These are phyloP conservation scores for Xyliphius kryptos DNA, from an alignment of 2,113 vertebrate species.

Conservation along the genomic window DNA sequence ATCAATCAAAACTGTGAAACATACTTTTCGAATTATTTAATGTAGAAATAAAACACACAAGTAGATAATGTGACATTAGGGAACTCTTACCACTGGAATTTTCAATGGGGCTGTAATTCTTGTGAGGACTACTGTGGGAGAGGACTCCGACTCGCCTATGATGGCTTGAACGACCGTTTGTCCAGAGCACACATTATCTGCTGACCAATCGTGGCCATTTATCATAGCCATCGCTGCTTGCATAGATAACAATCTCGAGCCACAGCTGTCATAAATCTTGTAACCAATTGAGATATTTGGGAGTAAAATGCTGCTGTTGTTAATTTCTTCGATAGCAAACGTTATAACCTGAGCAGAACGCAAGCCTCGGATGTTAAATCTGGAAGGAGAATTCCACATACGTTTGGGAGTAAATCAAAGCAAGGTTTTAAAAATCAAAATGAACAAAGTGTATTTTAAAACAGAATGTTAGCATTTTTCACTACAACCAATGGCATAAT, in stretches of 20 bases:
- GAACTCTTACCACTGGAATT: slow-evolving; percentile 61
- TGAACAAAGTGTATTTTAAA: too few relatives aligned
- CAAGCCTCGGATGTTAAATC: slow-evolving; percentile 64
- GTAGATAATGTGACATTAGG: background rate
- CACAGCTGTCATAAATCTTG: too few relatives aligned
- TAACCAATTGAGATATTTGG: too few relatives aligned
- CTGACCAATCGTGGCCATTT: slow-evolving; percentile 49
- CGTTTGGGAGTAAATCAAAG: background rate
- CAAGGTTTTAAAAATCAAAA: background rate
- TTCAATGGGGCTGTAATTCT: slow-evolving; percentile 58
- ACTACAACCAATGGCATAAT: background rate
- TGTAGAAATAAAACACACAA: background rate
- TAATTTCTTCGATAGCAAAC: slow-evolving; percentile 69
- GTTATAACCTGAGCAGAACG: slow-evolving; percentile 66
- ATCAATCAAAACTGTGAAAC: background rate
- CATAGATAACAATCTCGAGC: slow-evolving; percentile 59
- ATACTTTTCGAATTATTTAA: background rate
- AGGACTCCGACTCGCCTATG: slow-evolving; percentile 67
- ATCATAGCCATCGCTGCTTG: slow-evolving; percentile 59
- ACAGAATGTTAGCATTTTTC: background rate
- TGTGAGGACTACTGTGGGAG: slow-evolving; percentile 61
- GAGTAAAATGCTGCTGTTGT: slow-evolving; percentile 51
- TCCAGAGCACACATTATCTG: slow-evolving; percentile 46
- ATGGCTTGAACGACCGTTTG: slow-evolving; percentile 58
- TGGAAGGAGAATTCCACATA: too few relatives aligned